Evolutionary conservation across 2,113 vertebrate species (phyloP).

Genomic region (Vicugna pacos): DNA sequence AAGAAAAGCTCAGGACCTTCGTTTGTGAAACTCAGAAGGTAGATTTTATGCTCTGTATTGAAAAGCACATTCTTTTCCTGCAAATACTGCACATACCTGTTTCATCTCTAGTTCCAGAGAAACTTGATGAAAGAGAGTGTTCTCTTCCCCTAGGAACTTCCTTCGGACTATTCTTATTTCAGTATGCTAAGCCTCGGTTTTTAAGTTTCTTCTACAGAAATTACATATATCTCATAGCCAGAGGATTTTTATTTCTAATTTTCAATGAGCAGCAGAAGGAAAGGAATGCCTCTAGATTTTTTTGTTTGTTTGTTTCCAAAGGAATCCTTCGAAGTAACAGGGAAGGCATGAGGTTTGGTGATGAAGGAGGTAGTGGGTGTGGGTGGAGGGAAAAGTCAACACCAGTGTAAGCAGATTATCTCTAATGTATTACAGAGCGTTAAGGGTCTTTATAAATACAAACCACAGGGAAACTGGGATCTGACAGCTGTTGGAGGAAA

Average conservation of each 20-base stretch:
- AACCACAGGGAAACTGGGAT: conserved; percentile 14
- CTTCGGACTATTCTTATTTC: conserved; percentile 68
- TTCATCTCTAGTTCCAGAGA: conserved; percentile 71
- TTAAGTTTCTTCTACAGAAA: conserved; percentile 69
- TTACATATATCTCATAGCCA: conserved; percentile 63
- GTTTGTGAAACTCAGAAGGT: conserved; percentile 58
- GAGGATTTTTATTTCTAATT: conserved; percentile 49
- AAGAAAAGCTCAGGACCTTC: conserved; percentile 28
- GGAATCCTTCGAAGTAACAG: conserved; percentile 28
- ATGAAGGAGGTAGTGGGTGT: not conserved
- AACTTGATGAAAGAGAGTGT: conserved; percentile 62
- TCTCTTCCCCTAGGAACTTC: conserved; percentile 69
- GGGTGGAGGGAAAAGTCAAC: not conserved
- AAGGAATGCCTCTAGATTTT: conserved; percentile 38
- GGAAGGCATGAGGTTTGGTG: not conserved
- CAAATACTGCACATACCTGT: conserved; percentile 58
- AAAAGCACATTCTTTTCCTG: not conserved
- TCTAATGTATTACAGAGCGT: conserved; percentile 50
- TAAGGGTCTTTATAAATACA: conserved; percentile 50
- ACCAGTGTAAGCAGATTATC: conserved; percentile 22
- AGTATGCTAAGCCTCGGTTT: conserved; percentile 69
- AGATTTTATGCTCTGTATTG: conserved; percentile 39
- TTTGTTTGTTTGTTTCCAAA: conserved; percentile 61
- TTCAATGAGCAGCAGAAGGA: conserved; percentile 5
- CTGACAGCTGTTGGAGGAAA: conserved; percentile 19